Evolutionary conservation across 1,140 invertebrate genomes (phyloP).

Genomic region (Potamilus streckersoni): DNA sequence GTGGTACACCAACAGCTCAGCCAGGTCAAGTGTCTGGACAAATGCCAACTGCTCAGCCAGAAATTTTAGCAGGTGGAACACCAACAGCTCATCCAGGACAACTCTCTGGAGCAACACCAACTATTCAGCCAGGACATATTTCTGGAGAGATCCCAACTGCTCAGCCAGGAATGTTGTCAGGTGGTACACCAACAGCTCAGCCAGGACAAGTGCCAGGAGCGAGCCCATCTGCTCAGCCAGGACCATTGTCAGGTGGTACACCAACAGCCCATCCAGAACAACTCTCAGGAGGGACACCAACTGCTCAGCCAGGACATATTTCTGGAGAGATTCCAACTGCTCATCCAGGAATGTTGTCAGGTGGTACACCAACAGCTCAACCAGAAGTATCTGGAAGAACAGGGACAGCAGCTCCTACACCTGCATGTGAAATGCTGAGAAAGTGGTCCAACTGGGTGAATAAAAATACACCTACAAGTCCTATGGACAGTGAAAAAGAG

Average conservation of each 20-base stretch:
- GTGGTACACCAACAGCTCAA: neutral
- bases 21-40: neutral
- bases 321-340: no score
- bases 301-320: no score
- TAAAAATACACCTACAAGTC: slow-evolving; percentile 19
- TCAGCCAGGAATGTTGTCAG: no score
- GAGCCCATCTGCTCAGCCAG: no score
- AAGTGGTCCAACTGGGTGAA: slow-evolving; percentile 36
- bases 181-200: no score
- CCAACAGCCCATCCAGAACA: no score
- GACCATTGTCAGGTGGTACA: no score
- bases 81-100: neutral
- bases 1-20: neutral
- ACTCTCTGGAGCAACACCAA: slow-evolving; percentile 8
- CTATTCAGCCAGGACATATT: neutral
- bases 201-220: no score
- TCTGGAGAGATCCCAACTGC: slow-evolving; percentile 7
- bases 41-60: slow-evolving; percentile 25
- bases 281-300: no score
- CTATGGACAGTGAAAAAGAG: slow-evolving; percentile 28
- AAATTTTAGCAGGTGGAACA: no score
- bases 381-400: neutral
- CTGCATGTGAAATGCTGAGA: no score
- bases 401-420: neutral
- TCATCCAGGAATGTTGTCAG: no score